These are phyloP conservation scores for Entomobrya proxima DNA, from an alignment of 2,888 invertebrate genomes.

Conservation along the genomic window DNA sequence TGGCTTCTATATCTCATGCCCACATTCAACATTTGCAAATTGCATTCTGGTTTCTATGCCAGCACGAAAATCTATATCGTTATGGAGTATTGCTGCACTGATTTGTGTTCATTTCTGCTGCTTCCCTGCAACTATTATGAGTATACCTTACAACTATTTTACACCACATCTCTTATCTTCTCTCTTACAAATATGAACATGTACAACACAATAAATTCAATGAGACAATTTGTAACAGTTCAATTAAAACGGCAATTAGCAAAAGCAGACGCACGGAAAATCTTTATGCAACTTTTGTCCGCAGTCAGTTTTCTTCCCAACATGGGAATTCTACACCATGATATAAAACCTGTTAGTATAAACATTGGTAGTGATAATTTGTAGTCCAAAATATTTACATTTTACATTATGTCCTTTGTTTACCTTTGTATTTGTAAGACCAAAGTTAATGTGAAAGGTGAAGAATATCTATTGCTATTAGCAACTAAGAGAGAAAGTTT, in stretches of 20 bases:
- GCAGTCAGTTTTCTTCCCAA: constrained; percentile 87
- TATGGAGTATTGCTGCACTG: constrained; percentile 88
- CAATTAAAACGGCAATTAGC: constrained; percentile 83
- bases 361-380: not conserved
- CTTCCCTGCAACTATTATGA: too few species aligned
- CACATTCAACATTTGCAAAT: constrained; percentile 86
- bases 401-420: too few species aligned
- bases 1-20: constrained; percentile 84
- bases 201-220: not conserved
- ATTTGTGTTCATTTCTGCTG: too few species aligned
- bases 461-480: not conserved
- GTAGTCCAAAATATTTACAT: not conserved
- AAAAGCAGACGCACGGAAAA: constrained; percentile 84
- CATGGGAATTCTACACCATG: constrained; percentile 87
- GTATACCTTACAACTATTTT: constrained; percentile 78
- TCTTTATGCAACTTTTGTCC: constrained; percentile 87
- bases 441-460: too few species aligned
- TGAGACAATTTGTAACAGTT: constrained; percentile 78
- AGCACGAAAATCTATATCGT: constrained; percentile 85
- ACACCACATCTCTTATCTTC: too few species aligned
- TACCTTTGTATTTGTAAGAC: too few species aligned
- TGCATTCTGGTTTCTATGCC: constrained; percentile 88
- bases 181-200: not conserved
- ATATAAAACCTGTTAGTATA: constrained; percentile 85
- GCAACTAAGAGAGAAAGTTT: too few species aligned